A percentile compares a stretch with the other conserved stretches of the same genome.
Evolutionary conservation across 2,797 vertebrate species (phyloP).

Genomic region (Myripristis murdjan): DNA sequence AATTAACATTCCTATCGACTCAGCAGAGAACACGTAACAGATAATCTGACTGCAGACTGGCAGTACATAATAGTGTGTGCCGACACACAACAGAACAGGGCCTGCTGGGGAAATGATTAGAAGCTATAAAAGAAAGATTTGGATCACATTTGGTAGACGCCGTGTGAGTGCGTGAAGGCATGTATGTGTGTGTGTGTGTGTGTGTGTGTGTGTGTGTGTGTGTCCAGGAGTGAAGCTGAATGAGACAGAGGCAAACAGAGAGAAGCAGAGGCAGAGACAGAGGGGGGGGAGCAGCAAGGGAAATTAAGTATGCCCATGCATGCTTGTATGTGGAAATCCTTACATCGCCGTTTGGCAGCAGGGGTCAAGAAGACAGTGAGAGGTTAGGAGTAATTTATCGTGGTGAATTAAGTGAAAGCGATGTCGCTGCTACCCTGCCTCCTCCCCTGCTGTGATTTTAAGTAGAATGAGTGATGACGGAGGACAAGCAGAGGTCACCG

Average conservation of each 20-base stretch:
- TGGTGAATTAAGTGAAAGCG: slow-evolving; percentile 54
- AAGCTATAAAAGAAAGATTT: slow-evolving; percentile 74
- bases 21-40: slow-evolving; percentile 48
- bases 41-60: slow-evolving; percentile 61
- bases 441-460: slow-evolving; percentile 38
- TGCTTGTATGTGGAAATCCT: slow-evolving; percentile 45
- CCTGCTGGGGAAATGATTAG: slow-evolving; percentile 59
- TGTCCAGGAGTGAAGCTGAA: slow-evolving; percentile 42
- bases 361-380: slow-evolving; percentile 50
- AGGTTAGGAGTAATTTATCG: slow-evolving; percentile 64
- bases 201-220: slow-evolving; percentile 23
- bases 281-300: background rate
- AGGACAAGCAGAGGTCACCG: slow-evolving; percentile 59
- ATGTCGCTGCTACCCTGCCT: slow-evolving; percentile 22
- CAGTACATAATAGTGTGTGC: slow-evolving; percentile 12
- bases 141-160: slow-evolving; percentile 54
- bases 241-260: slow-evolving; percentile 25
- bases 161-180: background rate
- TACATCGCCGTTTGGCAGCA: slow-evolving; percentile 44
- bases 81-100: slow-evolving; percentile 29
- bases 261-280: background rate
- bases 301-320: slow-evolving; percentile 8
- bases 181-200: background rate
- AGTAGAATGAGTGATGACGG: slow-evolving; percentile 45
- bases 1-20: slow-evolving; percentile 67